These are phyloP conservation scores for Halesus radiatus DNA, from an alignment of 1,140 invertebrate species.

Conservation along the genomic window DNA sequence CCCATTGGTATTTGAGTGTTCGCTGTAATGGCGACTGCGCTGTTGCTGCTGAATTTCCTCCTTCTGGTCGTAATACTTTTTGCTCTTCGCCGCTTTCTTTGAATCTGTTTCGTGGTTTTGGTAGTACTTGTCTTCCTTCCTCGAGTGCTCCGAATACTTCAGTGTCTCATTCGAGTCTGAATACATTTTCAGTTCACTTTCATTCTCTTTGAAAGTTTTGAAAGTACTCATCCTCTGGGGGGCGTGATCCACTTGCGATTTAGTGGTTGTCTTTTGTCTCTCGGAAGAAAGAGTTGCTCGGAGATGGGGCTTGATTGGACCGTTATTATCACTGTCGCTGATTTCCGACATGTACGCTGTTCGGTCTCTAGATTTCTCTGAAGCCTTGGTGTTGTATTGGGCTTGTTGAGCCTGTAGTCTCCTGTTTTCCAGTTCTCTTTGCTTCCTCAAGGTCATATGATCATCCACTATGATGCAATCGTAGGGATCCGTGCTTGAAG, in stretches of 20 bases:
- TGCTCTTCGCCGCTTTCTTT: slow-evolving; percentile 71
- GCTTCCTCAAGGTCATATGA: slow-evolving; percentile 75
- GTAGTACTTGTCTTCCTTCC: slow-evolving; percentile 69
- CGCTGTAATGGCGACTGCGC: slow-evolving; percentile 60
- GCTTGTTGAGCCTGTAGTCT: slow-evolving; percentile 64
- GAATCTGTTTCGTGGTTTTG: slow-evolving; percentile 73
- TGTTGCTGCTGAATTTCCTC: slow-evolving; percentile 65
- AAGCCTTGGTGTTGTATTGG: slow-evolving; percentile 61
- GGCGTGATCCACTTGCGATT: slow-evolving; percentile 49
- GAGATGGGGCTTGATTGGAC: slow-evolving; percentile 68
- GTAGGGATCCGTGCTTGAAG: slow-evolving; percentile 78
- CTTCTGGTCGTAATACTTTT: slow-evolving; percentile 67
- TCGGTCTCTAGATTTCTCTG: slow-evolving; percentile 46
- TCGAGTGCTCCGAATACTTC: slow-evolving; percentile 67
- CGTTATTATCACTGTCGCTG: slow-evolving; percentile 55
- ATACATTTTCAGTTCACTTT: slow-evolving; percentile 69
- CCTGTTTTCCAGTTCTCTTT: slow-evolving; percentile 70
- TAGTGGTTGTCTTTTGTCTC: slow-evolving; percentile 63
- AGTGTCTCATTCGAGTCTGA: slow-evolving; percentile 69
- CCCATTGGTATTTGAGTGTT: slow-evolving; percentile 61
- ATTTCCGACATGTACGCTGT: slow-evolving; percentile 49
- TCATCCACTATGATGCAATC: slow-evolving; percentile 82
- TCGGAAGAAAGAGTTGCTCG: slow-evolving; percentile 65
- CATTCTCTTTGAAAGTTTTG: slow-evolving; percentile 70
- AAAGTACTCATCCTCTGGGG: slow-evolving; percentile 61